Conservation (phyloP, 2,797 vertebrate species). For the Sebastes jordani region DNA sequence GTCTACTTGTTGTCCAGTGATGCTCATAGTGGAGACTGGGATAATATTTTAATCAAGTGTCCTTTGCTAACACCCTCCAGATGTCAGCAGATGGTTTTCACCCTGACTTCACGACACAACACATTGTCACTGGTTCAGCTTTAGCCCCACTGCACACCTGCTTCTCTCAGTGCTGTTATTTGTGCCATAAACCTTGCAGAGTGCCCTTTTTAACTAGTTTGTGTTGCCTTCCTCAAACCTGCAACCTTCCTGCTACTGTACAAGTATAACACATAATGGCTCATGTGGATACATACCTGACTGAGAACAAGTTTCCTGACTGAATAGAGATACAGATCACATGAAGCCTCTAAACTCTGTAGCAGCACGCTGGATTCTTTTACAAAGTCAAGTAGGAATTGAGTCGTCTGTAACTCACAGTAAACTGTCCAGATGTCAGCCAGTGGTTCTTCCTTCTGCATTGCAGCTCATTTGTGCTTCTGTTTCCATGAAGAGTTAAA, state of each 20-base stretch:
- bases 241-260: neutral
- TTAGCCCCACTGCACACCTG: constrained; percentile 36
- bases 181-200: constrained; percentile 78
- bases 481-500: constrained; percentile 23
- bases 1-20: constrained; percentile 2
- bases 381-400: constrained; percentile 10
- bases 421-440: constrained; percentile 12
- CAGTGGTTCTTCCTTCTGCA: constrained; percentile 12
- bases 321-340: constrained; percentile 34
- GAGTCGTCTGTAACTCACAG: neutral
- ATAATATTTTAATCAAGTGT: constrained; percentile 51
- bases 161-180: constrained; percentile 49
- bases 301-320: constrained; percentile 1
- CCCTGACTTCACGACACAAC: neutral
- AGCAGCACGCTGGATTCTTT: constrained; percentile 28
- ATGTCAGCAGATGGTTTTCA: constrained; percentile 37
- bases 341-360: constrained; percentile 31
- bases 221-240: constrained; percentile 57
- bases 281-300: constrained; percentile 18
- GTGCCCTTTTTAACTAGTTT: constrained; percentile 53
- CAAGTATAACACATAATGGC: constrained; percentile 14
- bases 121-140: constrained; percentile 24
- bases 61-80: constrained; percentile 51
- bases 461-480: constrained; percentile 38
- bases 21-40: constrained; percentile 5